Percentiles rank a stretch among this genome's conserved stretches.
Evolutionary conservation across 2,113 vertebrate genomes (phyloP).

Genomic region (Rattus rattus): DNA sequence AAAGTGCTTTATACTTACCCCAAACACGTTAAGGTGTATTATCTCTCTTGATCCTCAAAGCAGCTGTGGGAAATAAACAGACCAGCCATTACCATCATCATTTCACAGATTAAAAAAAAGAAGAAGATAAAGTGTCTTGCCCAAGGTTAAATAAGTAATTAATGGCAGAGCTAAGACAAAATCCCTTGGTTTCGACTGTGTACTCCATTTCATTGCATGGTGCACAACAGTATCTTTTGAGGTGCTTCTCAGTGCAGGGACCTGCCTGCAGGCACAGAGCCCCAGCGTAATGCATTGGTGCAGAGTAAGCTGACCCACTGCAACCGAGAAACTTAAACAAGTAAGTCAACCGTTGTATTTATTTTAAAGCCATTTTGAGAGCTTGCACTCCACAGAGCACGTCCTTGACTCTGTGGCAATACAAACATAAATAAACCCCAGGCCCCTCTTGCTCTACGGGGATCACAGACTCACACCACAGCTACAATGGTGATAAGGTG

Average conservation of each 20-base stretch:
- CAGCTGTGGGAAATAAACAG: conserved; percentile 71
- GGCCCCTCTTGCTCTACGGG: neutral
- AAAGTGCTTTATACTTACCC: conserved; percentile 35
- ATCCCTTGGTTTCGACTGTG: neutral
- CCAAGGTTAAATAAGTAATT: conserved; percentile 68
- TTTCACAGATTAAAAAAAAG: conserved; percentile 68
- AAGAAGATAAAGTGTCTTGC: conserved; percentile 70
- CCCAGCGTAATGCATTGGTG: neutral
- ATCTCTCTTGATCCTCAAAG: conserved; percentile 57
- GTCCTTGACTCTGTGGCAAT: conserved; percentile 18
- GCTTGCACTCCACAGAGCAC: neutral
- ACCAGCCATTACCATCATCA: conserved; percentile 58
- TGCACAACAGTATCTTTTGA: neutral
- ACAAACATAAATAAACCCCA: neutral
- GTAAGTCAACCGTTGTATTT: neutral
- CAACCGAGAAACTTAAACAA: conserved; percentile 2
- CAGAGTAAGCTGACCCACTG: conserved; percentile 9
- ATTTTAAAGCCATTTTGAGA: conserved; percentile 37
- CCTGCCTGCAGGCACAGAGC: conserved; percentile 19
- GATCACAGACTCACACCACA: neutral
- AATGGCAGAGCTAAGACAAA: conserved; percentile 30
- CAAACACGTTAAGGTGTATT: conserved; percentile 44
- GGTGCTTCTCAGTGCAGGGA: neutral
- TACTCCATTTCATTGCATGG: neutral
- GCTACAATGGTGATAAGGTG: neutral